Base-by-base conservation (phyloP, 2,113 vertebrate genomes). In the Sebastes schlegelii region DNA sequence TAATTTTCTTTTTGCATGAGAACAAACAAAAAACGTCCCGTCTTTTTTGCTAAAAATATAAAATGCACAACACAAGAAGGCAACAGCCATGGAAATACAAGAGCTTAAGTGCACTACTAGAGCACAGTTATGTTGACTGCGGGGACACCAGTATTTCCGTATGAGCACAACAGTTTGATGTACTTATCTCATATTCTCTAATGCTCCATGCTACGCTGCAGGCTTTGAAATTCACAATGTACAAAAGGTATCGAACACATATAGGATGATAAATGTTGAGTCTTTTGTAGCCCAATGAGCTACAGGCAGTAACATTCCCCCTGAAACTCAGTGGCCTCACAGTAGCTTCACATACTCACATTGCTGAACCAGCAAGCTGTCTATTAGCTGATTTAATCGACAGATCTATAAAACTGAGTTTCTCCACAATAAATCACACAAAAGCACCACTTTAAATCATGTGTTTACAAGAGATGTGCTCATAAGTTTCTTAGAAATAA, bases 211-310 rank as follows among this genome's bases (percentile, higher is more conserved):
- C 42, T 49, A 12, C 14, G 8, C 12, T 46, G 64, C 61, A 68
- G 63, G 17, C 58, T 66, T 58, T 66, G 21, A 21, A 11, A 26
- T 13, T 63, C 8, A 70, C 19, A 58, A 8, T 45, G 5, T 19
- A 77, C 13, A 52, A 43, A 55, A 40, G 17, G 45, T 16, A 74
- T 79, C 43, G 14, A 58, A 68, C 61, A 64, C 14, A 51, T 34
- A 16, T 2, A 21, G 42, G 51, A 42, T 46, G 13, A 62, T 70
- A 64, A 10, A 63, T 13, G 2, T 40, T 19, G 54, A 48, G 57
- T 17, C 26, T 64, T 72, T 52, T 57, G 13, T 12, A 19, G 19
- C 17, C 42, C 13, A 57, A 65, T 21, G 40, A 11, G 40, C 54
- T 60, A 61, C 42, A 12, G 40, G 43, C 46, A 72, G 17, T 8